Conservation (phyloP, 1,140 invertebrate species). For the Megalopta genalis region DNA sequence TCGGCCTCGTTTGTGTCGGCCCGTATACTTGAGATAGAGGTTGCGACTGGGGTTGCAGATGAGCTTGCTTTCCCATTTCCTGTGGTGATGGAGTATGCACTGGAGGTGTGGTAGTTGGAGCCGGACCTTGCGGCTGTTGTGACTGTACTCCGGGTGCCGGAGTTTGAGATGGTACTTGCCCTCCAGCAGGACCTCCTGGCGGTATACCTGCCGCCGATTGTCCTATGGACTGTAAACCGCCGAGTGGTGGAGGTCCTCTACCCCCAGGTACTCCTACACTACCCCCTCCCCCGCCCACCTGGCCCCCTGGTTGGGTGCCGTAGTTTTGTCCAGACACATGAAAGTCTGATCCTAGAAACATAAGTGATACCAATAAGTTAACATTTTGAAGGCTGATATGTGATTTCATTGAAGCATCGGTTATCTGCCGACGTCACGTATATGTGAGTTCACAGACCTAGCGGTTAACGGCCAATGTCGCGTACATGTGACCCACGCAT, state of each 20-base stretch:
- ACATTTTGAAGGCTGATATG: no score
- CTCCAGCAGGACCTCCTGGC: conserved; percentile 69
- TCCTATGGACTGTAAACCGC: conserved; percentile 72
- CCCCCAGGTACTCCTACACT: conserved; percentile 75
- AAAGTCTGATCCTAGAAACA: conserved; percentile 76
- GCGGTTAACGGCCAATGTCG: no score
- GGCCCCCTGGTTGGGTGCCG: conserved; percentile 76
- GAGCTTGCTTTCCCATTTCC: conserved; percentile 77
- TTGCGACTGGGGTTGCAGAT: conserved; percentile 69
- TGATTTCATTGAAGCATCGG: no score
- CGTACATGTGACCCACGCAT: no score
- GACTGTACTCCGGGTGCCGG: conserved; percentile 71
- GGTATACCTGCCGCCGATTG: conserved; percentile 73
- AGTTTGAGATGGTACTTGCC: conserved; percentile 69
- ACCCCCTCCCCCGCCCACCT: conserved; percentile 76
- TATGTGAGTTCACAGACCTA: no score
- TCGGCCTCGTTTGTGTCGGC: conserved; percentile 65
- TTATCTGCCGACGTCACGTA: no score
- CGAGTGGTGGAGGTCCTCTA: conserved; percentile 74
- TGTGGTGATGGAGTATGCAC: conserved; percentile 71
- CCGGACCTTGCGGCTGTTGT: conserved; percentile 71
- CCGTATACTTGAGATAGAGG: conserved; percentile 68
- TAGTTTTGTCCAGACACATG: conserved; percentile 78
- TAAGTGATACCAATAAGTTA: not conserved
- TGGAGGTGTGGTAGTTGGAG: conserved; percentile 72